These are phyloP conservation scores for Meloe dianella DNA, from an alignment of 2,888 invertebrate species.

Conservation along the genomic window DNA sequence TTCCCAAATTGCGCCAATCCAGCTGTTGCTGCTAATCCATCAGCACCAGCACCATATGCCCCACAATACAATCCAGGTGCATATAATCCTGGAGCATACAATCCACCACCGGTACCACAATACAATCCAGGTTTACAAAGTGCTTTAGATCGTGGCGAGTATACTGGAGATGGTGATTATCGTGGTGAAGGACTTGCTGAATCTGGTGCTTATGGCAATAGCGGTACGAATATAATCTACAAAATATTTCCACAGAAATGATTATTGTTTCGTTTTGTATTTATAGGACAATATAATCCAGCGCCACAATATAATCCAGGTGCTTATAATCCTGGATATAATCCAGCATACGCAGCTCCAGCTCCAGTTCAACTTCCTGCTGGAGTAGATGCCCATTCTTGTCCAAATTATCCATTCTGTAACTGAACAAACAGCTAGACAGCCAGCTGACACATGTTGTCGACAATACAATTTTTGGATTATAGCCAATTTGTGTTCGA, in stretches of 20 bases:
- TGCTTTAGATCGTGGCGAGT: slow-evolving; percentile 53
- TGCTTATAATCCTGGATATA: slow-evolving; percentile 33
- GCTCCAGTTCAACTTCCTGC: slow-evolving; percentile 57
- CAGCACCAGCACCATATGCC: slow-evolving; percentile 43
- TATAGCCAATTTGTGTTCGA: slow-evolving; percentile 6
- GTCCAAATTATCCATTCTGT: slow-evolving; percentile 60
- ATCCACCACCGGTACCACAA: slow-evolving; percentile 45
- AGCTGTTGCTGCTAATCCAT: slow-evolving; percentile 55
- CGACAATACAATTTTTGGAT: background rate
- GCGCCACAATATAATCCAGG: slow-evolving; percentile 37
- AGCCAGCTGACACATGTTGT: slow-evolving; percentile 50
- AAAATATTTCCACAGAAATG: background rate
- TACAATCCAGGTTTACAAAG: slow-evolving; percentile 46
- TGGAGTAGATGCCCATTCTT: slow-evolving; percentile 56
- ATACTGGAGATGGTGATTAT: slow-evolving; percentile 58
- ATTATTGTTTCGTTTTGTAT: background rate
- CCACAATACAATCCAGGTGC: slow-evolving; percentile 35
- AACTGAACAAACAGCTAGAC: slow-evolving; percentile 45
- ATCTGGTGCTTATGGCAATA: slow-evolving; percentile 50
- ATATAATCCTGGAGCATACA: slow-evolving; percentile 35
- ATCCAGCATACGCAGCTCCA: slow-evolving; percentile 37
- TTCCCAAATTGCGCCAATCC: slow-evolving; percentile 58
- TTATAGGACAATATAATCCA: slow-evolving; percentile 37
- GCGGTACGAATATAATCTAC: slow-evolving; percentile 10
- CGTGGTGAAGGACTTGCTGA: slow-evolving; percentile 59